These are phyloP conservation scores for Papilio helenus DNA, from an alignment of 1,140 invertebrate species.

Conservation along the genomic window DNA sequence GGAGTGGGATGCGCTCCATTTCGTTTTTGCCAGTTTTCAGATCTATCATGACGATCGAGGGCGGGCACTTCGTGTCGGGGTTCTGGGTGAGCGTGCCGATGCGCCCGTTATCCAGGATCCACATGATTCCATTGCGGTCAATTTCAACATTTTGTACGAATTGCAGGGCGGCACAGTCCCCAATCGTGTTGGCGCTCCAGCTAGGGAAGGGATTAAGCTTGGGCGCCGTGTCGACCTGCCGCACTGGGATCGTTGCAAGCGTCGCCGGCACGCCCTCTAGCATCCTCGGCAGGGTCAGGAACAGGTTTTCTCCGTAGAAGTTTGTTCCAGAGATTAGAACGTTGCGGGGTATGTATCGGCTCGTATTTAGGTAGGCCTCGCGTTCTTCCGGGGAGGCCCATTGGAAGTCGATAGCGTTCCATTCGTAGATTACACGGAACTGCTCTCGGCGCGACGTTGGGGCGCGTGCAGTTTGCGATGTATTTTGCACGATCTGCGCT, in stretches of 20 bases:
- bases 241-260: conserved; percentile 84
- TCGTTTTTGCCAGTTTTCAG: conserved; percentile 84
- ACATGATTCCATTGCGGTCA: conserved; percentile 87
- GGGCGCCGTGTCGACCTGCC: conserved; percentile 83
- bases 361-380: conserved; percentile 73
- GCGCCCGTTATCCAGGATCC: conserved; percentile 87
- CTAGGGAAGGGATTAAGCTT: conserved; percentile 86
- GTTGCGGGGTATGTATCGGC: conserved; percentile 85
- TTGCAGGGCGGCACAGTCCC: conserved; percentile 86
- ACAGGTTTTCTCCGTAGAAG: conserved; percentile 85
- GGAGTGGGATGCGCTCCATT: conserved; percentile 83
- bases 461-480: conserved; percentile 49
- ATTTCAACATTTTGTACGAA: conserved; percentile 89
- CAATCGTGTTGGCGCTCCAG: conserved; percentile 86
- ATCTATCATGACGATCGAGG: conserved; percentile 87
- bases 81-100: conserved; percentile 81
- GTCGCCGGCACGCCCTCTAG: conserved; percentile 87
- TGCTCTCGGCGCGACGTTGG: conserved; percentile 69
- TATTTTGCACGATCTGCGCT: conserved; percentile 67
- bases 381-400: conserved; percentile 73
- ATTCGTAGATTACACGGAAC: conserved; percentile 82
- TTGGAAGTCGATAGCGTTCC: conserved; percentile 79
- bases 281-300: conserved; percentile 86
- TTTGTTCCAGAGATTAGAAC: conserved; percentile 86
- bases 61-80: conserved; percentile 82